Percentiles rank a stretch among this genome's conserved stretches.
These are phyloP conservation scores for Phenganax subtilis DNA, from an alignment of 92 coral and sea anemone genomes.

Conservation along the genomic window DNA sequence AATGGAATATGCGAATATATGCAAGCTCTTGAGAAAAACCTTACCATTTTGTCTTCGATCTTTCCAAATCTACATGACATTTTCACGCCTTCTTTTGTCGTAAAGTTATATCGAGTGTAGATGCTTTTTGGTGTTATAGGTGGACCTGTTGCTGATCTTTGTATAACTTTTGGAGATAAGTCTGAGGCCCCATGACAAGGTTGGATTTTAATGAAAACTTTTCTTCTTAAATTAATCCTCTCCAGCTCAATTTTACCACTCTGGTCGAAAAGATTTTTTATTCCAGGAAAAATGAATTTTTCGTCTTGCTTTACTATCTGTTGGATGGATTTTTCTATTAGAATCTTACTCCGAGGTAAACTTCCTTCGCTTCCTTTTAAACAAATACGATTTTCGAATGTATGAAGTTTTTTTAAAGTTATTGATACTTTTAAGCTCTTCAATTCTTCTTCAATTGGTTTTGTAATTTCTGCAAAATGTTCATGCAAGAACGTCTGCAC, in stretches of 20 bases:
- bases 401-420: neutral
- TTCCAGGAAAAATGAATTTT: neutral
- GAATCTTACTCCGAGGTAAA: neutral
- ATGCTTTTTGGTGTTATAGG: neutral
- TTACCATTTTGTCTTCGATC: conserved; percentile 6
- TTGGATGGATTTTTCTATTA: neutral
- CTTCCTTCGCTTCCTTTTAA: neutral
- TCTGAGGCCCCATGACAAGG: neutral
- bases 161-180: too few relatives aligned
- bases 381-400: neutral
- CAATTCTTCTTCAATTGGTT: neutral
- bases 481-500: neutral
- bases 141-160: neutral
- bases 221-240: neutral
- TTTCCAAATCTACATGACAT: conserved; percentile 11
- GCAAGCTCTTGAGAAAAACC: neutral
- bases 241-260: conserved; percentile 6
- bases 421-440: neutral
- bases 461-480: neutral
- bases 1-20: neutral
- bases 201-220: conserved; percentile 1
- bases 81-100: conserved; percentile 60
- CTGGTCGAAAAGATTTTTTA: neutral
- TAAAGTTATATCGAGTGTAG: conserved; percentile 52
- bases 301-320: neutral